Base-by-base conservation (phyloP, 2,797 vertebrate species). In the Pagetopsis macropterus region DNA sequence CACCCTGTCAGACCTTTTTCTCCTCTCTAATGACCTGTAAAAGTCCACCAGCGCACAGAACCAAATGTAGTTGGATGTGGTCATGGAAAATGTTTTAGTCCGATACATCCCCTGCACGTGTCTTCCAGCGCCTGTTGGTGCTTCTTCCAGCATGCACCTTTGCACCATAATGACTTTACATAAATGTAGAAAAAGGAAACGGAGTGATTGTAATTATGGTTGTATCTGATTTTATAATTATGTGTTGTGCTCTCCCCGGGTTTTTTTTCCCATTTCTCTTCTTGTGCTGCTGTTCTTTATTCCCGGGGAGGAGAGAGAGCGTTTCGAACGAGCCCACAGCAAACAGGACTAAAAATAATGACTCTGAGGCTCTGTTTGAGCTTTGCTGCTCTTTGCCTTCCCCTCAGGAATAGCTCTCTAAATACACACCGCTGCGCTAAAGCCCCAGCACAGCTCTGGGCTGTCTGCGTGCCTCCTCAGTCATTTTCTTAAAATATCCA, bases 261-360 rank as follows among this genome's bases (percentile, higher is more conserved):
- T 82, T 67, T 72, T 57, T 76, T 90, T 86, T 74, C 89, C 88
- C 76, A 76, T 88, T 86, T 88, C 77, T 85, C 80, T 84, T 71
- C 82, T 84, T 81, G 65, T 43, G n/a, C 79, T 65, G 83, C 81
- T 75, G 83, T 82, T 83, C 88, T 84, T 83, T 83, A 84, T 85
- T 87, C 85, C 77, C 40, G 57, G 73, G 86, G 79, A 90, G 84
- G 82, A 82, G 81, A 84, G 86, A 85, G 84, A 90, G 90, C 70
- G 78, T 91, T 88, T 80, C 43, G 75, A 90, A 91, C 80, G 63
- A 87, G 88, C 90, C 89, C 87, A 88, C 70, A 87, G 92, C 90
- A 94, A 94, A 94, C 93, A 93, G 86, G 88, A 90, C 94, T 94
- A 93, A 94, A 95, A 95, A 94, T 93, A 95, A 95, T 92, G 92